These are phyloP conservation scores for Luperina testacea DNA, from an alignment of 2,888 invertebrate genomes.

Conservation along the genomic window DNA sequence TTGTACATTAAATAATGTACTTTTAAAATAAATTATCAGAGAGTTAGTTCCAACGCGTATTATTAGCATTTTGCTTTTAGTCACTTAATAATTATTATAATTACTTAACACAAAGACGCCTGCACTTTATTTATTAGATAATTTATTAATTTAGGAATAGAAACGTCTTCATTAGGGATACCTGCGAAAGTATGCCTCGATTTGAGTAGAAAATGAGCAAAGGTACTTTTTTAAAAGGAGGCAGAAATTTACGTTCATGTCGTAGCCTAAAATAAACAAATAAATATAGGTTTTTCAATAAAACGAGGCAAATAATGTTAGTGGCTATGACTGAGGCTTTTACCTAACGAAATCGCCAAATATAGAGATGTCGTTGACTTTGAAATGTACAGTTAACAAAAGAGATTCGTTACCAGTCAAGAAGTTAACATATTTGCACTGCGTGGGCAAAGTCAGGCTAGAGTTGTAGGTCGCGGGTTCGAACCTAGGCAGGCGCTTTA, in stretches of 20 bases:
- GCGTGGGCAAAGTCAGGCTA: background rate
- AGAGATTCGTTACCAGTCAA: slow-evolving; percentile 2
- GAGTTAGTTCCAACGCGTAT: slow-evolving; percentile 10
- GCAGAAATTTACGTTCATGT: background rate
- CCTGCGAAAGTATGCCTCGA: background rate
- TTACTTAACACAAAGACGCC: slow-evolving; percentile 12
- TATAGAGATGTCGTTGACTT: background rate
- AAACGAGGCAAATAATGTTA: background rate
- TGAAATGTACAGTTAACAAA: slow-evolving; percentile 9
- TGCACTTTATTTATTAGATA: slow-evolving; percentile 23
- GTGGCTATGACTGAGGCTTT: background rate
- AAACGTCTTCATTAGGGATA: background rate
- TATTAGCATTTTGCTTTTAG: slow-evolving; percentile 28
- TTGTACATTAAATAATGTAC: slow-evolving; percentile 9
- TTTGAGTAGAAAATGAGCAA: background rate
- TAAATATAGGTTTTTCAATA: background rate
- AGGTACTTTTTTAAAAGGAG: background rate
- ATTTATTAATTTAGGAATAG: background rate
- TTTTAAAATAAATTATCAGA: slow-evolving; percentile 9
- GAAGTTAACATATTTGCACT: background rate
- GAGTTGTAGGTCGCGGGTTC: background rate
- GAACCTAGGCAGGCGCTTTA: background rate
- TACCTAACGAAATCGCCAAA: background rate
- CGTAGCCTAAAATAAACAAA: background rate
- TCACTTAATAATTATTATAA: slow-evolving; percentile 31